Evolutionary conservation across 2,888 invertebrate species (phyloP), one percentile per base, ranked within the genome.

Genomic region (Pollenia amentaria): DNA sequence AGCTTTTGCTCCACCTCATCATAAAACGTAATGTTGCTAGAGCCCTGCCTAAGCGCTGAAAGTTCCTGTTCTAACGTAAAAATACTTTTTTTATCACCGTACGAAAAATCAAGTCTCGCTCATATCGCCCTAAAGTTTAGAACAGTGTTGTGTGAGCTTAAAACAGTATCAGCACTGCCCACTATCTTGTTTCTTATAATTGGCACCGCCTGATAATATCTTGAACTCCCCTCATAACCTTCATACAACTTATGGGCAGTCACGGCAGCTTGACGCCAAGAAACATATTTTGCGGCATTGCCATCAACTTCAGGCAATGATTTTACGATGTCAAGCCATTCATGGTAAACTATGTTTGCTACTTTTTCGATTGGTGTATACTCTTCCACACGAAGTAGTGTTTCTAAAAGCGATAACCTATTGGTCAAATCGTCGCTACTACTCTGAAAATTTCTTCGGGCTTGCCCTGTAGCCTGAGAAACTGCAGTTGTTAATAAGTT

Each of bases 261-360:
- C 21, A 77, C 51, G 14, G 83, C 83, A 11, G 83, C 77, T 53
- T 83, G 76, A 8, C 81, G 73, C 83, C 83, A 83, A 12, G 83
- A 83, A 16, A 77, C 83, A 42, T 83, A 83, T 51, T 62, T 76
- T 18, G 42, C 12, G 12, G 64, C 42, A 18, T 76, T 29, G 4
- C 82, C 76, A 69, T 67, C 62, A 70, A 83, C 77, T 64, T 83
- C 69, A 16, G 77, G 70, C 2, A 83, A n/a, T 21, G 76, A 76
- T 62, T 69, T 82, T 8, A 62, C 70, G 12, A 82, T 57, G 40
- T 82, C 69, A 38, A 82, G 69, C 2, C 62, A 60, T 40, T 60
- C 38, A n/a, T n/a, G 4, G 21, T 46, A 65, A 46, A 46, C 7
- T 65, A 29, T 46, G 2, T n/a, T 12, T 21, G 46, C 0, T 8